Base-by-base conservation (phyloP, 1,140 invertebrate species). In the Papilio polyxenes region DNA sequence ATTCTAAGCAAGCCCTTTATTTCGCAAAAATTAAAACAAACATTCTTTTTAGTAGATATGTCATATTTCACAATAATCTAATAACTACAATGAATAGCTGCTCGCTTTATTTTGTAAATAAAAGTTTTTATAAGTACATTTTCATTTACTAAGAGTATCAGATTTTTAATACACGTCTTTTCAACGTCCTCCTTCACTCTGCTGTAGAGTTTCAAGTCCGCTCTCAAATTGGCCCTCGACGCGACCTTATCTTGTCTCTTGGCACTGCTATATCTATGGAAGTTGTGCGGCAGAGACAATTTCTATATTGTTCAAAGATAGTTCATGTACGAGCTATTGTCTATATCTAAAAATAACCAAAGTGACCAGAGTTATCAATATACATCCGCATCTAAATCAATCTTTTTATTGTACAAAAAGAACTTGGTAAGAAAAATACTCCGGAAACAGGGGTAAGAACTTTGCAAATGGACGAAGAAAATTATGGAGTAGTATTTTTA, bases 181-280 rank as follows among this genome's bases (percentile, higher is more conserved):
- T 79, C 31, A 51, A 40, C 53, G 48, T 49, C 20, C 75, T 49
- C 56, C 78, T 49, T 69, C 78, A 80, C 78, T 65, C n/a, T 79
- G 56, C 56, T 59, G 31, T 80, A 69, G 78, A 51, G n/a, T 69
- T 44, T 79, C 78, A 69, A 80, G 78, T 37, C 62, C 1, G 62
- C 48, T 80, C 62, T 80, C 59, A 80, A 80, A 80, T 80, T 80
- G 78, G 78, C 56, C 51, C 78, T 80, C 62, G 62, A 80, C 40
- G 9, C 6, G 78, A 69, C 69, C 78, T 80, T 62, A 59, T 48
- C 59, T 48, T n/a, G 62, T 69, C 78, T 80, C 78, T 69, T 69
- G 77, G 44, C 37, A 48, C 6, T 62, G 5, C n/a, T 17, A 48
- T 76, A 17, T 76, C 51, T 49, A 49, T 15, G n/a, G 20, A 8